Evolutionary conservation across 2,797 vertebrate genomes (phyloP).

Genomic region (Gallinago stenura): DNA sequence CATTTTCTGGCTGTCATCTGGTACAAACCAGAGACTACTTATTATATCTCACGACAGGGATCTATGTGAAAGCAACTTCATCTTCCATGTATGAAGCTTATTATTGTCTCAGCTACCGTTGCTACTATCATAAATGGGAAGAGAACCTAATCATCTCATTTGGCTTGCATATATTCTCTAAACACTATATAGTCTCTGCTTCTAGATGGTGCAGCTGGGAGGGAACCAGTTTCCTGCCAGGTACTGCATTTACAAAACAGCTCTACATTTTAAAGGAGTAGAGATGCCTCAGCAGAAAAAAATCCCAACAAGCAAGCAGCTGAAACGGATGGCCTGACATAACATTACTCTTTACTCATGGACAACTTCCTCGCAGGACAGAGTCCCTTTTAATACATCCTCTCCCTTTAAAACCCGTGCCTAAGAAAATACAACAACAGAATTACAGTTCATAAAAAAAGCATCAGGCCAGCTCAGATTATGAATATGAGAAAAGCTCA

Average conservation of each 20-base stretch:
- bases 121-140: background rate
- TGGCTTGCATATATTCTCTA: background rate
- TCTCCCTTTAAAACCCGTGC: background rate
- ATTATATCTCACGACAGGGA: background rate
- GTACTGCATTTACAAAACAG: background rate
- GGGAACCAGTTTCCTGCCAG: background rate
- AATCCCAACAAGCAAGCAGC: background rate
- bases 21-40: background rate
- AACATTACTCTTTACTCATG: background rate
- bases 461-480: background rate
- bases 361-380: background rate
- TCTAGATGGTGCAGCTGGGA: slow-evolving; percentile 28
- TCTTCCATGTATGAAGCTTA: background rate
- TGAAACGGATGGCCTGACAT: background rate
- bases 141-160: background rate
- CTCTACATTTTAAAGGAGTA: background rate
- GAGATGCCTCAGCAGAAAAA: background rate
- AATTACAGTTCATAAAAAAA: background rate
- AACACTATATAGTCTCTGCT: background rate
- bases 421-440: background rate
- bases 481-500: background rate
- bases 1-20: background rate
- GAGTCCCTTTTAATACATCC: background rate
- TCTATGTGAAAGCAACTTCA: background rate
- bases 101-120: background rate